phyloP scores from a whole-genome alignment of 2,888 invertebrate genomes.

The Lithodes maja region DNA sequence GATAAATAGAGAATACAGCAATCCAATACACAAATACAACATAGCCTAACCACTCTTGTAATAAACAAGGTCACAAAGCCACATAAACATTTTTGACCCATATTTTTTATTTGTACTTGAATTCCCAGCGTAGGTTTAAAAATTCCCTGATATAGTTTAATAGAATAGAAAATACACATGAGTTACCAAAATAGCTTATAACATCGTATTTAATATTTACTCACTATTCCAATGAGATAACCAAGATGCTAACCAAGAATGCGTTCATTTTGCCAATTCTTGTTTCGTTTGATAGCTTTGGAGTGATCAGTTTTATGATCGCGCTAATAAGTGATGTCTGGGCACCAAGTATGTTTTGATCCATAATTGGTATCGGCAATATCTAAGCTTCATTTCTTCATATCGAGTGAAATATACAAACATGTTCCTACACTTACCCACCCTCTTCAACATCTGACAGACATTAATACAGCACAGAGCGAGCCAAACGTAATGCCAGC shows the following conservation, averaged over 20 bases:
- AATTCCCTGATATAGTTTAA: slow-evolving; percentile 53
- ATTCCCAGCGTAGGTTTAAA: slow-evolving; percentile 57
- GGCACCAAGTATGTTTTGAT: too few species aligned
- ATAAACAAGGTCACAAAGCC: not conserved
- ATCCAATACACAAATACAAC: not conserved
- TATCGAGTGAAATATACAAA: too few species aligned
- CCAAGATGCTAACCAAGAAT: too few species aligned
- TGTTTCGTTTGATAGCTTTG: not conserved
- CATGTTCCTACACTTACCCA: too few species aligned
- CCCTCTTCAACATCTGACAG: too few species aligned
- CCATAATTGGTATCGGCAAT: too few species aligned
- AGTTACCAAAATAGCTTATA: not conserved
- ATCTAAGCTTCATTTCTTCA: too few species aligned
- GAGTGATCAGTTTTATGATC: too few species aligned
- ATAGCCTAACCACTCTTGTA: slow-evolving; percentile 16
- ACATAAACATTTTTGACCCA: not conserved
- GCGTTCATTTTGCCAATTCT: not conserved
- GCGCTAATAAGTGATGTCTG: too few species aligned
- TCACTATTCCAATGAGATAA: too few species aligned
- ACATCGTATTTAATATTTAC: not conserved
- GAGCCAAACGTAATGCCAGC: too few species aligned
- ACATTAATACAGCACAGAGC: too few species aligned
- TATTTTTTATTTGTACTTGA: slow-evolving; percentile 53
- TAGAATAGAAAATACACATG: slow-evolving; percentile 42
- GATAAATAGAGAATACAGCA: not conserved